phyloP scores from a whole-genome alignment of 2,888 invertebrate genomes.

The Hyppa rectilinea region DNA sequence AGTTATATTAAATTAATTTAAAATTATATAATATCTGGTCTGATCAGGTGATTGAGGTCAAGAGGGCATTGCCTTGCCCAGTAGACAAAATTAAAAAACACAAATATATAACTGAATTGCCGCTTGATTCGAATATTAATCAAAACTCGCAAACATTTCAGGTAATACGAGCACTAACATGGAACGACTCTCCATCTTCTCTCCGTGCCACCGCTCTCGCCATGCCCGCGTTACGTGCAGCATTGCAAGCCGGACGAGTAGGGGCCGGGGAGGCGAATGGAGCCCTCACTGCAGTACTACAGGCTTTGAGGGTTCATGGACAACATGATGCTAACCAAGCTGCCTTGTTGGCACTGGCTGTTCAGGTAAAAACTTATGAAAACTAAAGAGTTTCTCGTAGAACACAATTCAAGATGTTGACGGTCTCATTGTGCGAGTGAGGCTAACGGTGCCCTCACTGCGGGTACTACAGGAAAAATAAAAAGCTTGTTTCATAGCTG shows the following conservation, averaged over 20 bases:
- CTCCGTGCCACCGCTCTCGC: slow-evolving; percentile 94
- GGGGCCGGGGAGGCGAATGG: slow-evolving; percentile 86
- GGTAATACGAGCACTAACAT: slow-evolving; percentile 90
- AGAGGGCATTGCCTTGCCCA: not conserved
- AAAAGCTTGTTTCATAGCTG: not conserved
- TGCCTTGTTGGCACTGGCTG: slow-evolving; percentile 94
- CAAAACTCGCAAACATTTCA: slow-evolving; percentile 44
- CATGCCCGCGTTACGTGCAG: slow-evolving; percentile 91
- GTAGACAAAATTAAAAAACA: not conserved
- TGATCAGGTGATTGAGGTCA: not conserved
- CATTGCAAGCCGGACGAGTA: slow-evolving; percentile 87
- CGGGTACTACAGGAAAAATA: no score
- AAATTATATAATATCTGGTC: no score
- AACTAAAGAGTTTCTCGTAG: no score
- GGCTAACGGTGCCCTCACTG: not conserved
- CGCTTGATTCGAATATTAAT: not conserved
- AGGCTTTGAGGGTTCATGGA: slow-evolving; percentile 96
- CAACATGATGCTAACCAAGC: slow-evolving; percentile 97
- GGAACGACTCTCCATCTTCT: slow-evolving; percentile 96
- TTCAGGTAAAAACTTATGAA: slow-evolving; percentile 90
- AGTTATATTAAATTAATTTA: no score
- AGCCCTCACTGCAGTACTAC: slow-evolving; percentile 94
- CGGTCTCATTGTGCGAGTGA: not conserved
- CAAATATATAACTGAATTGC: not conserved
- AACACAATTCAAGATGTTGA: not conserved